Conservation (phyloP, 2,113 vertebrate genomes). For the Centropristis striata region DNA sequence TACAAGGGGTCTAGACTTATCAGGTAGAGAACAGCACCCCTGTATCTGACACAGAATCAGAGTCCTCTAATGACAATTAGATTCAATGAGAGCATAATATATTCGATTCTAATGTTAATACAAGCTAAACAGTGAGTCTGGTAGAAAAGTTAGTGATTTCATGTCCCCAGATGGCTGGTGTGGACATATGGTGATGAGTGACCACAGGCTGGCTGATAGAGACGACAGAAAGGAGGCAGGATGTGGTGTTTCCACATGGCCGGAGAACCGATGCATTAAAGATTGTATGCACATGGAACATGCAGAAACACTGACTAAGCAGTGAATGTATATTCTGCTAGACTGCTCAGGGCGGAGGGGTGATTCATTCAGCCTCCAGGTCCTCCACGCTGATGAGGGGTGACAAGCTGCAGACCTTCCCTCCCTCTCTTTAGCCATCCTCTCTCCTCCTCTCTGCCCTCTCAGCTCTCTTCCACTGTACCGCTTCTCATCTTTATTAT, state of each 20-base stretch:
- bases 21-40: not conserved
- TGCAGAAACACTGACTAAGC: slow-evolving; percentile 45
- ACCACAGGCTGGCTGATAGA: not conserved
- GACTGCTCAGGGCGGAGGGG: slow-evolving; percentile 12
- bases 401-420: slow-evolving; percentile 44
- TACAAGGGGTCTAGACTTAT: not conserved
- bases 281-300: slow-evolving; percentile 13
- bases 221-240: not conserved
- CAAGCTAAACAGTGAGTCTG: not conserved
- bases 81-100: not conserved
- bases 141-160: not conserved
- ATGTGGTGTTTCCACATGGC: slow-evolving; percentile 11
- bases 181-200: slow-evolving; percentile 2
- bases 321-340: slow-evolving; percentile 16
- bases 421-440: not conserved
- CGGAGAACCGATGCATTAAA: slow-evolving; percentile 4
- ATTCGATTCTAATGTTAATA: not conserved
- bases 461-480: not conserved
- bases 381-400: slow-evolving; percentile 31
- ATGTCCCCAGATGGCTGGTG: slow-evolving; percentile 4
- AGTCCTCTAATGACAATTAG: not conserved
- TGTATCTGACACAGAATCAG: not conserved
- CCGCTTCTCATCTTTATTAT: not conserved
- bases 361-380: slow-evolving; percentile 57
- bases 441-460: not conserved